These are phyloP conservation scores for Gastrophryne carolinensis DNA, from an alignment of 2,797 vertebrate genomes.

Conservation along the genomic window DNA sequence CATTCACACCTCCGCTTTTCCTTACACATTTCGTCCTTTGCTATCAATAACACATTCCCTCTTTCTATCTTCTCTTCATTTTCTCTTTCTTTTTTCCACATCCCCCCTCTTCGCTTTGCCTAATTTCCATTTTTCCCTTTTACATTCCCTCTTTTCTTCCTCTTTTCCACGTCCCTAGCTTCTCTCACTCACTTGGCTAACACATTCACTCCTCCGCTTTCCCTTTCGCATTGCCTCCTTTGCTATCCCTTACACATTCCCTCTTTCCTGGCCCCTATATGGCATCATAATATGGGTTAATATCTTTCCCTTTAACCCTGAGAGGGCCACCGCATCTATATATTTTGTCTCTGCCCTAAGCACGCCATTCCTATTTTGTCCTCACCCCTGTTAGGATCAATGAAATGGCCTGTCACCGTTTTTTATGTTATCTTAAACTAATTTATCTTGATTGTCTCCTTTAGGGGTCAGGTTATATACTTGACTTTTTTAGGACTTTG, in stretches of 20 bases:
- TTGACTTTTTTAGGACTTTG: too few species aligned
- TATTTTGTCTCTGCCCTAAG: too few species aligned
- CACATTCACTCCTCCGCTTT: neutral
- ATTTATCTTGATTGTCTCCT: too few species aligned
- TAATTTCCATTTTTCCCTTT: neutral
- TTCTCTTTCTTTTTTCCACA: neutral
- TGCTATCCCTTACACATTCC: neutral
- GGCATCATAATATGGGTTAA: neutral
- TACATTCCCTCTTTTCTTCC: neutral
- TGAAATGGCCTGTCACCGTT: too few species aligned
- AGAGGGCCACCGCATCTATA: too few species aligned
- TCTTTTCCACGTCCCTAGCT: neutral
- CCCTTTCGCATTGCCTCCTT: neutral
- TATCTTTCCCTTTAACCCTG: too few species aligned
- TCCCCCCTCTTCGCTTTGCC: neutral
- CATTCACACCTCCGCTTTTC: neutral
- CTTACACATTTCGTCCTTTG: neutral
- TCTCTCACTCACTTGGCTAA: neutral
- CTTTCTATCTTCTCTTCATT: neutral
- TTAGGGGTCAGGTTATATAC: too few species aligned
- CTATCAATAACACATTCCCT: neutral
- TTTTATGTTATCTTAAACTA: too few species aligned
- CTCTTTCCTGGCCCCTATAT: neutral
- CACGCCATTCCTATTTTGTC: too few species aligned
- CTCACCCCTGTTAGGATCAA: too few species aligned